Conservation (phyloP, 2,888 invertebrate species). For the Lasioglossum morio region DNA sequence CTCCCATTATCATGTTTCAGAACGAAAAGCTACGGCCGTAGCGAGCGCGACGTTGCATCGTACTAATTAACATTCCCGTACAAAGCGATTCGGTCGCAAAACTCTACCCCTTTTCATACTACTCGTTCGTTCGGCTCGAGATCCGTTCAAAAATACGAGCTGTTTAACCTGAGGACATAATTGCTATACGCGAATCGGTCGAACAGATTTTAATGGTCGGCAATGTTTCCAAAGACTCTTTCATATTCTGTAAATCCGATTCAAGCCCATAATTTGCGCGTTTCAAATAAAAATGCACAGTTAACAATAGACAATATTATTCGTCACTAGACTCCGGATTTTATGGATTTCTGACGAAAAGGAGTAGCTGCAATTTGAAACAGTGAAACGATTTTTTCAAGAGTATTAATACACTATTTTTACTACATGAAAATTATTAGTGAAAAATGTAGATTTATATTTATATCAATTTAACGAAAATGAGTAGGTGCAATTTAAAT, state of each 20-base stretch:
- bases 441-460: too few species aligned
- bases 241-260: not conserved
- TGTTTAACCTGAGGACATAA: not conserved
- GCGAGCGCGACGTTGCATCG: constrained; percentile 40
- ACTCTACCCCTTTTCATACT: not conserved
- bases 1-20: constrained; percentile 58
- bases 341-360: too few species aligned
- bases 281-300: not conserved
- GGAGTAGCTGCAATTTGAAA: too few species aligned
- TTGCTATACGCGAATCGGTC: not conserved
- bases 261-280: not conserved
- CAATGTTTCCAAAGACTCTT: not conserved
- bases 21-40: constrained; percentile 51
- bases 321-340: too few species aligned
- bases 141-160: not conserved
- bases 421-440: too few species aligned
- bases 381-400: too few species aligned
- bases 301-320: too few species aligned
- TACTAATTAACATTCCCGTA: constrained; percentile 45
- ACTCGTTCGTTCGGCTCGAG: not conserved
- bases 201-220: not conserved
- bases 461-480: too few species aligned
- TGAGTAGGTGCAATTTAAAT: too few species aligned
- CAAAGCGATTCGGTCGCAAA: constrained; percentile 20
- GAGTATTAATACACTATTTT: too few species aligned